These are phyloP conservation scores for Patella ulyssiponensis DNA, from an alignment of 2,888 invertebrate species.

Conservation along the genomic window DNA sequence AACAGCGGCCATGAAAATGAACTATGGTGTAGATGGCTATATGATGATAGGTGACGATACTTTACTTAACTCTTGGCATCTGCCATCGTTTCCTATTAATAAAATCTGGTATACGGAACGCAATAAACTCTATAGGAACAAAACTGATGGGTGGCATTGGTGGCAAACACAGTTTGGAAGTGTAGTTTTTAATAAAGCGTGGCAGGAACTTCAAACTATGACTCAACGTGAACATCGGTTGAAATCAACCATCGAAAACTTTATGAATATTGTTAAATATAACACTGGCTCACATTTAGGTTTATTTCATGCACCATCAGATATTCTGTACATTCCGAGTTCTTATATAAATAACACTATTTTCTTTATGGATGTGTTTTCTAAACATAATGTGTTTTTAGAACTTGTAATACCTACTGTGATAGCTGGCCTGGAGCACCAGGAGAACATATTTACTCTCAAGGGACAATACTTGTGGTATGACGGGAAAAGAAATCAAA, in stretches of 20 bases:
- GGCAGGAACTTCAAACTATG: neutral
- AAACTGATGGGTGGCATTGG: conserved; percentile 9
- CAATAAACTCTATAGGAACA: neutral
- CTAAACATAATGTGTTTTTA: conserved; percentile 11
- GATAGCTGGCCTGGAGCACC: conserved; percentile 5
- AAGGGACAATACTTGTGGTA: conserved; percentile 6
- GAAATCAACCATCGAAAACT: neutral
- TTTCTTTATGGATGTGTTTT: conserved; percentile 7
- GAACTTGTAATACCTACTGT: conserved; percentile 18
- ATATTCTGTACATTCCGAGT: conserved; percentile 18
- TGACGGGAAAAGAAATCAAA: neutral
- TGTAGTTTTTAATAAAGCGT: neutral
- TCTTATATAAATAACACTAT: neutral
- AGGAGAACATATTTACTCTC: neutral
- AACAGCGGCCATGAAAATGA: conserved; percentile 34
- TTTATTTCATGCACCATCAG: neutral
- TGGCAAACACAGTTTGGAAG: neutral
- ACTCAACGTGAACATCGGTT: neutral
- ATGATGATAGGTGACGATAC: conserved; percentile 36
- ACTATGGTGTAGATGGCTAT: conserved; percentile 39
- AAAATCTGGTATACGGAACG: conserved; percentile 4
- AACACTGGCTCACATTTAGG: neutral
- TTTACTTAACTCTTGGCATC: conserved; percentile 21
- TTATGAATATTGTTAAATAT: neutral
- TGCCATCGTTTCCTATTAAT: conserved; percentile 6